Percentiles rank a stretch among this genome's conserved stretches.
Conservation (phyloP, 1,140 invertebrate genomes). For the Hypothenemus hampei region DNA sequence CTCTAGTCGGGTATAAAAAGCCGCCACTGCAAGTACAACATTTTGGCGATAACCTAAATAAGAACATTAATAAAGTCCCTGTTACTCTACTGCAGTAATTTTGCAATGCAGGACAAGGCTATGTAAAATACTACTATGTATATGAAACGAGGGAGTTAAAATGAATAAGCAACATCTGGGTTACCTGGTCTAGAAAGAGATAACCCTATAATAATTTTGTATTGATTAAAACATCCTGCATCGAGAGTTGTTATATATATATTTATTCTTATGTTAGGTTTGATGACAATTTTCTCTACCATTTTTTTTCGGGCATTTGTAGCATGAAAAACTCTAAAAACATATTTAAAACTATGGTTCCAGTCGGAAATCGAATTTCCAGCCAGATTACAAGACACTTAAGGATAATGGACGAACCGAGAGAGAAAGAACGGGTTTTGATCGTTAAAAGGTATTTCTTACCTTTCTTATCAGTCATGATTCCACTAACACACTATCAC, state of each 20-base stretch:
- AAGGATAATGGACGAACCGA: constrained; percentile 1
- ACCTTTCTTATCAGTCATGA: constrained; percentile 40
- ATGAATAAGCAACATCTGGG: constrained; percentile 36
- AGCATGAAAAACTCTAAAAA: too few species aligned
- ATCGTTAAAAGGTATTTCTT: constrained; percentile 22
- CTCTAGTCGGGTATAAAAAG: constrained; percentile 30
- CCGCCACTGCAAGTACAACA: constrained; percentile 39
- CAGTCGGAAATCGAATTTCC: constrained; percentile 19
- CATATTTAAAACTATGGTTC: too few species aligned
- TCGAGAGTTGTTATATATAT: too few species aligned
- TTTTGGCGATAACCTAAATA: constrained; percentile 38
- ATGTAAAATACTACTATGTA: constrained; percentile 33
- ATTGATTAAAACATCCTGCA: constrained; percentile 42
- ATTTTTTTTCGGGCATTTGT: too few species aligned
- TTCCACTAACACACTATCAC: background rate
- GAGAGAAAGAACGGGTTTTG: background rate
- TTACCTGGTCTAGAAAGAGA: constrained; percentile 40
- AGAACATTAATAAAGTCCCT: constrained; percentile 37
- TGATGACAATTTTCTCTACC: too few species aligned
- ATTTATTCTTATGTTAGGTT: too few species aligned
- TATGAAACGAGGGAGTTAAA: constrained; percentile 31
- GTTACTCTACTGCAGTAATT: constrained; percentile 36
- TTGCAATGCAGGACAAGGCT: constrained; percentile 41
- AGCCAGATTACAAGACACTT: constrained; percentile 9
- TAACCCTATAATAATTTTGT: constrained; percentile 36